A percentile compares a stretch with the other conserved stretches of the same genome.
phyloP scores from a whole-genome alignment of 2,797 vertebrate species.

The Tauraco hartlaubi region DNA sequence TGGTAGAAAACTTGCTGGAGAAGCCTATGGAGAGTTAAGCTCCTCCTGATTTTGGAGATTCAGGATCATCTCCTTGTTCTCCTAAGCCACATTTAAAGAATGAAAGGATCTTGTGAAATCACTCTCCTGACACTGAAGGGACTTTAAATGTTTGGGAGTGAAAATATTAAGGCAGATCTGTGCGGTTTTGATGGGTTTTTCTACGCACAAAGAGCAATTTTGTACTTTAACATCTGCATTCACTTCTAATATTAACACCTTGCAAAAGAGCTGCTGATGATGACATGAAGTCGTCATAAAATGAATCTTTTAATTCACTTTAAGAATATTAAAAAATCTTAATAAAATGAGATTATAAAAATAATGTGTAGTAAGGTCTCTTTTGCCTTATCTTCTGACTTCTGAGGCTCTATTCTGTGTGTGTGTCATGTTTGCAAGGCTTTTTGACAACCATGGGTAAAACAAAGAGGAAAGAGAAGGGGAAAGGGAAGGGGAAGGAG shows the following conservation, averaged over 20 bases:
- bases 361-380: background rate
- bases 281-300: background rate
- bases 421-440: background rate
- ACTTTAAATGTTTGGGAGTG: background rate
- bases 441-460: background rate
- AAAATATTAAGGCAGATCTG: constrained; percentile 19
- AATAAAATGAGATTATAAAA: background rate
- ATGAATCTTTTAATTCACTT: background rate
- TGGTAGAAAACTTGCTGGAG: background rate
- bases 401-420: background rate
- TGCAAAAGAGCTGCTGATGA: background rate
- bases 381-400: background rate
- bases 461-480: background rate
- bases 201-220: background rate
- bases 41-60: background rate
- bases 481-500: background rate
- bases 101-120: background rate
- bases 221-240: background rate
- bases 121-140: background rate
- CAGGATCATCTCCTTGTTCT: background rate
- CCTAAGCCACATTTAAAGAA: background rate
- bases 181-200: background rate
- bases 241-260: background rate
- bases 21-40: background rate
- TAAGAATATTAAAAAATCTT: too few relatives aligned